A percentile compares a stretch with the other conserved stretches of the same genome.
Conservation (phyloP, 2,797 vertebrate species). For the Diplodus puntazzo region DNA sequence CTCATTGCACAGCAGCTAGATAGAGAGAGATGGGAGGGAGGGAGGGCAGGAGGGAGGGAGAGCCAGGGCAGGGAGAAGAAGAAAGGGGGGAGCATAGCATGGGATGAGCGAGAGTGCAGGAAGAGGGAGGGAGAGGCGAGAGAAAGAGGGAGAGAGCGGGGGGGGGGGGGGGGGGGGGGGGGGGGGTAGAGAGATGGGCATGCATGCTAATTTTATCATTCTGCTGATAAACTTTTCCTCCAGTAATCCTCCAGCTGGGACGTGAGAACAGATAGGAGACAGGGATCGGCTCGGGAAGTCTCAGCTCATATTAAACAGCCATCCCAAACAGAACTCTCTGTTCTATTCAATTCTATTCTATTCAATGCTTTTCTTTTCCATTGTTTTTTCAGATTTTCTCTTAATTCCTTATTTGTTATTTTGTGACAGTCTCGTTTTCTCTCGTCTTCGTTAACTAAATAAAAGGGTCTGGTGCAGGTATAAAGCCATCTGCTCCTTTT, state of each 20-base stretch:
- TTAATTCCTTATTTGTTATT: slow-evolving; percentile 45
- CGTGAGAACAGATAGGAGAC: slow-evolving; percentile 81
- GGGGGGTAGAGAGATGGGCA: slow-evolving; percentile 75
- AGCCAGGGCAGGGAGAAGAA: slow-evolving; percentile 63
- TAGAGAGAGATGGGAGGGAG: slow-evolving; percentile 58
- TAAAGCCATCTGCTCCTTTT: slow-evolving; percentile 64
- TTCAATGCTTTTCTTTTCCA: slow-evolving; percentile 31
- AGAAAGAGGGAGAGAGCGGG: slow-evolving; percentile 54
- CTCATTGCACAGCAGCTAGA: slow-evolving; percentile 85
- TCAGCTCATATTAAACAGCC: slow-evolving; percentile 75
- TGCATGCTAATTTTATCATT: slow-evolving; percentile 89
- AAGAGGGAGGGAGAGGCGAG: slow-evolving; percentile 62
- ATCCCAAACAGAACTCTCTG: slow-evolving; percentile 62
- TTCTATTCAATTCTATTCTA: slow-evolving; percentile 55
- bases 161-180: slow-evolving; percentile 17
- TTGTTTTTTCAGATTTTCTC: slow-evolving; percentile 25
- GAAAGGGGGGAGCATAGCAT: slow-evolving; percentile 67
- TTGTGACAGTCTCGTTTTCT: slow-evolving; percentile 30
- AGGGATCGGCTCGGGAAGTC: slow-evolving; percentile 73
- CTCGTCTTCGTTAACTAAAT: slow-evolving; percentile 47
- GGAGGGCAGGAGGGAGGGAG: slow-evolving; percentile 56
- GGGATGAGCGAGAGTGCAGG: slow-evolving; percentile 68
- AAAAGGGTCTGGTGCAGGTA: slow-evolving; percentile 59
- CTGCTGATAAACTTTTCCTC: slow-evolving; percentile 88
- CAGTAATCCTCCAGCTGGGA: slow-evolving; percentile 86